Evolutionary conservation across 2,888 invertebrate species (phyloP), one percentile per base, ranked within the genome.

Genomic region (Agrochola litura): DNA sequence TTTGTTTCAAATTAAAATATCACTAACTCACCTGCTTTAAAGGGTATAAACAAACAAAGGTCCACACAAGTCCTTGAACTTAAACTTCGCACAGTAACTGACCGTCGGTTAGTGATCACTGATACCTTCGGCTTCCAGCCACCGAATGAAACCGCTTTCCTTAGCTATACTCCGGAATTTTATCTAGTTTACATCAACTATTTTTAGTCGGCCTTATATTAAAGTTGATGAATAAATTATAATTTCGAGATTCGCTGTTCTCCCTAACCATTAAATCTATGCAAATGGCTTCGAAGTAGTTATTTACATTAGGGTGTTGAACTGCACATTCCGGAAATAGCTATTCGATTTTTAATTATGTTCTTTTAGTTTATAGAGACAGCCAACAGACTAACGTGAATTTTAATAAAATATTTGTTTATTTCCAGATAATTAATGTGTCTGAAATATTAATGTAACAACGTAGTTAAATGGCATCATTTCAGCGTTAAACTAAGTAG

Each of bases 131-230:
- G 90, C 93, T 93, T 87, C 88, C 86, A 88, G 83, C 77, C 79
- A 73, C 72, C 88, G 88, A 88, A 88, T 88, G 88, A 88, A 82
- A 80, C 79, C 79, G 83, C 75, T 79, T 86, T 91, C 92, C 92
- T 91, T 91, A 90, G 91, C 89, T 91, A 91, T 92, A 91, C 88
- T 90, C 92, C 88, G 91, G 92, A 93, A 93, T 94, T 95, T 95
- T 94, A 94, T 94, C 89, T 92, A 91, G 92, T 93, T 94, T 94
- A 92, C 90, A 87, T 90, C 82, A 76, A 90, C 92, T 95, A 96
- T 94, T 95, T 95, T 95, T 94, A 94, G 90, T 89, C 81, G 81
- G 85, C 86, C 89, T 84, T 88, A 88, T 92, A 91, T 90, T 90
- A 92, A 92, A 89, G 87, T 91, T 91, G 91, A 92, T 91, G 92